phyloP scores from a whole-genome alignment of 2,797 vertebrate genomes.

The Vireo griseus region DNA sequence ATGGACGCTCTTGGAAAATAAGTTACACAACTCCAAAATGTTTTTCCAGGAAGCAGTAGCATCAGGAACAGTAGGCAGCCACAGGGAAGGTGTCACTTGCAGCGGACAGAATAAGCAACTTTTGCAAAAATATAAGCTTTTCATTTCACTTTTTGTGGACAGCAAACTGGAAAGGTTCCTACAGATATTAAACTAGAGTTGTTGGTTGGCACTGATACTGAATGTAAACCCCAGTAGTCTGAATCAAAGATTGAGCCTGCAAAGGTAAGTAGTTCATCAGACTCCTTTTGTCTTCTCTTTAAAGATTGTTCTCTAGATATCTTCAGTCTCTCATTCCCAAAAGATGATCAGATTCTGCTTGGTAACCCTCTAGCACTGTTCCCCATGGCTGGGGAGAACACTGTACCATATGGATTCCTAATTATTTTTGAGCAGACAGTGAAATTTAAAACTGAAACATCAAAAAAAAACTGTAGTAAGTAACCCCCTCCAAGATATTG shows the following conservation, averaged over 20 bases:
- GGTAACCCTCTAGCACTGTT: neutral
- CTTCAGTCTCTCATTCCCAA: neutral
- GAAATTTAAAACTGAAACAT: neutral
- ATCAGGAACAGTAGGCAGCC: neutral
- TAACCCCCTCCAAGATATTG: neutral
- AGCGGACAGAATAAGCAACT: neutral
- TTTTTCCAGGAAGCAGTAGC: neutral
- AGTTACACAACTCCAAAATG: neutral
- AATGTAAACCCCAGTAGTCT: neutral
- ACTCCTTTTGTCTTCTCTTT: neutral
- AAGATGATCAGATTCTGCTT: neutral
- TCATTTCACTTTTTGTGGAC: neutral
- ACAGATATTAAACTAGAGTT: neutral
- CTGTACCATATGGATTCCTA: neutral
- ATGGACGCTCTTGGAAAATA: neutral
- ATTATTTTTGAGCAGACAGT: neutral
- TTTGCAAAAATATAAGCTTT: neutral
- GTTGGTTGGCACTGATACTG: neutral
- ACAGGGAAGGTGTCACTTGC: neutral
- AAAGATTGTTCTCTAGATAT: neutral
- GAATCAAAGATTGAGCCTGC: neutral
- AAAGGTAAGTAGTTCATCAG: neutral
- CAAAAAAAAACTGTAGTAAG: neutral
- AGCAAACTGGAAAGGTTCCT: neutral
- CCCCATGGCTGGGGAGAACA: neutral